These are phyloP conservation scores for Rhizoglyphus robini DNA, from an alignment of 1,140 invertebrate species.

Conservation along the genomic window DNA sequence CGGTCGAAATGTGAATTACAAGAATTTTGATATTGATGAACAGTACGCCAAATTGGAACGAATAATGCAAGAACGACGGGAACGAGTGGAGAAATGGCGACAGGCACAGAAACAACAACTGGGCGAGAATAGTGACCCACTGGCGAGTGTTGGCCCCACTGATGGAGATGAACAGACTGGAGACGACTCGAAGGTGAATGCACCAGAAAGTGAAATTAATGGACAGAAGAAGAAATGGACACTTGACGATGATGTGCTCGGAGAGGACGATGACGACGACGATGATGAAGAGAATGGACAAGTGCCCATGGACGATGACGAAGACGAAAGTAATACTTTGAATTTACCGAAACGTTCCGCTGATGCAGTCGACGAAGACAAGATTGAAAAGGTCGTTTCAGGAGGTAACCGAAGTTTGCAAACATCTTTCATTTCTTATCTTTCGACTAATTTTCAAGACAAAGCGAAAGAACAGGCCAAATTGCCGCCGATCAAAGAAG, in stretches of 20 bases:
- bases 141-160: conserved; percentile 36
- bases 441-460: background rate
- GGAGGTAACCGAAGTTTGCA: background rate
- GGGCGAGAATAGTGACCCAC: conserved; percentile 16
- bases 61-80: conserved; percentile 89
- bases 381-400: conserved; percentile 14
- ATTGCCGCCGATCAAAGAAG: too few species aligned
- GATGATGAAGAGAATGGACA: conserved; percentile 26
- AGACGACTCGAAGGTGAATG: conserved; percentile 25
- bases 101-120: conserved; percentile 73
- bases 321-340: conserved; percentile 18
- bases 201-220: conserved; percentile 5
- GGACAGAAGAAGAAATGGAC: conserved; percentile 31
- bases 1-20: conserved; percentile 23
- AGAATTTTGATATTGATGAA: conserved; percentile 34
- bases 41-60: conserved; percentile 70
- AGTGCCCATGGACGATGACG: conserved; percentile 14
- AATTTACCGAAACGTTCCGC: conserved; percentile 24
- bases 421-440: background rate
- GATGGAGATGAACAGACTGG: conserved; percentile 22
- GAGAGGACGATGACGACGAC: conserved; percentile 37
- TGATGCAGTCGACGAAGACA: conserved; percentile 44
- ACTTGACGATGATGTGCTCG: conserved; percentile 34
- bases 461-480: too few species aligned
- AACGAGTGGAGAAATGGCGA: conserved; percentile 82